Conservation (phyloP, 2,113 vertebrate genomes). For the Nestor notabilis region DNA sequence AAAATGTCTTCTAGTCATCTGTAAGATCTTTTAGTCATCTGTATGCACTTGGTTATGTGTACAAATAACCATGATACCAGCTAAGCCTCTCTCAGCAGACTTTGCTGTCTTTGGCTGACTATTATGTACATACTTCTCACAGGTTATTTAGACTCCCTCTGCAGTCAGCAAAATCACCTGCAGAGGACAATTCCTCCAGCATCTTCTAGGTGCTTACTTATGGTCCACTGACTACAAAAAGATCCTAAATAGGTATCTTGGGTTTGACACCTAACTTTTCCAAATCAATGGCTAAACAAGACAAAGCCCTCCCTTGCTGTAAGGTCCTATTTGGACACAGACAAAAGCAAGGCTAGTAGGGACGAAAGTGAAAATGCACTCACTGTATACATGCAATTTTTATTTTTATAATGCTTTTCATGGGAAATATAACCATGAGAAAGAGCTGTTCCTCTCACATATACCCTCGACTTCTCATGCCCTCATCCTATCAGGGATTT, state of each 20-base stretch:
- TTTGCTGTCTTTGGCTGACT: not conserved
- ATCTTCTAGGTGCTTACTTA: not conserved
- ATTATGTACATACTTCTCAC: fast-evolving
- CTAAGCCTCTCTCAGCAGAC: not conserved
- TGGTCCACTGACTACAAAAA: not conserved
- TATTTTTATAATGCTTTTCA: not conserved
- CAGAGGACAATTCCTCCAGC: not conserved
- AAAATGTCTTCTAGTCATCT: not conserved
- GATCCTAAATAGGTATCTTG: not conserved
- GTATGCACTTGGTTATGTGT: not conserved
- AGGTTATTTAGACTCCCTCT: not conserved
- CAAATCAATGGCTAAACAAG: not conserved
- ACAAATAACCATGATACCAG: not conserved
- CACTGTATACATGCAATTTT: not conserved
- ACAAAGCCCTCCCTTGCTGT: not conserved
- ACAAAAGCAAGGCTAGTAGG: not conserved
- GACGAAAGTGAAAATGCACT: not conserved
- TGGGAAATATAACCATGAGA: not conserved
- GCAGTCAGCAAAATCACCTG: not conserved
- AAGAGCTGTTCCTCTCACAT: not conserved
- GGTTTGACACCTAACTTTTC: not conserved
- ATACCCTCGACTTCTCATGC: not conserved
- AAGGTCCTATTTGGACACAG: not conserved
- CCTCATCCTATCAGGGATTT: not conserved
- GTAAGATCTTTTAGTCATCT: not conserved